Base-by-base conservation (phyloP, 1,140 invertebrate genomes). In the Brachionus rubens region DNA sequence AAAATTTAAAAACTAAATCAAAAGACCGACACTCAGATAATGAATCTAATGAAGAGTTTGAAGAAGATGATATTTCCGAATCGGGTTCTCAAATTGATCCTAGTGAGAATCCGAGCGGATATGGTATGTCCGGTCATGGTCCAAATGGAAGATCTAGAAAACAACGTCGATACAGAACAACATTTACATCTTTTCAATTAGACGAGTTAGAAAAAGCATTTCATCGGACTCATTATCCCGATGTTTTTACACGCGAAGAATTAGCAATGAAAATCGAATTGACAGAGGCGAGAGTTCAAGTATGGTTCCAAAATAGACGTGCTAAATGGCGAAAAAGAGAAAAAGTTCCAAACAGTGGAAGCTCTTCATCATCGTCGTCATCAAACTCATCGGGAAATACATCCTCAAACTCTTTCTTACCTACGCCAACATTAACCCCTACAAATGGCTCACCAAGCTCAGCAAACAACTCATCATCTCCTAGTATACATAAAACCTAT, bases 301-400 rank as follows among this genome's bases (percentile, higher is more conserved):
- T 98, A 76, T 98, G 96, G 95, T 99, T 99, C 86, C 97, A 99
- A 88, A 99, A 99, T 86, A 89, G 96, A 67, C 88, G 96, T 62
- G 96, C 96, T 14, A 99, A 99, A 86, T 99, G 96, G 93, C 88
- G 96, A 70, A 98, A 98, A 87, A 96, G 95, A 85, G 96, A 98
- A 84, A 94, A 98, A 86, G 41, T 46, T 5, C 59, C 59, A 21
- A 65, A 65, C 10, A 98, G 95, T 26, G 68, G 43, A 21, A 36
- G 46, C 16, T 48, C 68, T 33, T 72, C 68, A 10, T 72, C 59
- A 2, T 40, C 59, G n/a, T 65, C 68, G 9, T 72, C 6, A 33
- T 33, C 52, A 10, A 56, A 28, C 16, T 12, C 24, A 56, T 33
- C 12, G 3, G 43, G 5, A 10, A 28, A 4, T 3, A 33, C 16